Evolutionary conservation across 2,113 vertebrate species (phyloP), one percentile per base, ranked within the genome.

Genomic region (Phrynocephalus versicolor): DNA sequence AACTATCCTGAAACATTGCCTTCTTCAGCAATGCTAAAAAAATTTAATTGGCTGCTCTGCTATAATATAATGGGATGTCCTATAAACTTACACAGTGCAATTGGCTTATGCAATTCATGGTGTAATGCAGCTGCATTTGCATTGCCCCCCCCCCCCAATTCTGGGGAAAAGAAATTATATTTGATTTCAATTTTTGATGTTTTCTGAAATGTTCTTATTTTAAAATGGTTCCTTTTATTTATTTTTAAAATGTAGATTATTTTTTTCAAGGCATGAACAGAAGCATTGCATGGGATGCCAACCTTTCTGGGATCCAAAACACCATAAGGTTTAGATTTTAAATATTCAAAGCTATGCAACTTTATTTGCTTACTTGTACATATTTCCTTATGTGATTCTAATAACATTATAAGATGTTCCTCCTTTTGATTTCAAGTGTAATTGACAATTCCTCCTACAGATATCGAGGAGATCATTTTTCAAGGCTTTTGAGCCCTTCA

Each of bases 41-140:
- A 57, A 91, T 88, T 85, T 33, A 91, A 81, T 85, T 85, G 87
- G 75, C 65, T 89, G 55, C 35, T 69, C 85, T 41, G 86, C 14
- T 87, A 51, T 91, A 84, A 87, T n/a, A 72, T 69, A 91, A 90
- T 84, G 89, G 65, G 91, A 81, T 57, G 85, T 3, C 18, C 58
- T 92, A 85, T 86, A 89, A 39, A 87, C 60, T 86, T 91, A 81
- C 85, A 85, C 76, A 35, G 65, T 14, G 0, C 72, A 89, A 93
- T 89, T 86, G 60, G 67, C 5, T 85, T 62, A 13, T 90, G 18
- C 75, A 88, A 87, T 83, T 92, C 45, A 16, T 70, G 84, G 27
- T 62, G 67, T 18, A 78, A 41, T 80, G 84, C 41, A 21, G 18
- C 15, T 81, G 35, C 27, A 10, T 18, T 89, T 84, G 82, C 12